Evolutionary conservation across 2,797 vertebrate species (phyloP), one percentile per base, ranked within the genome.

Genomic region (Odontamblyopus rebecca): DNA sequence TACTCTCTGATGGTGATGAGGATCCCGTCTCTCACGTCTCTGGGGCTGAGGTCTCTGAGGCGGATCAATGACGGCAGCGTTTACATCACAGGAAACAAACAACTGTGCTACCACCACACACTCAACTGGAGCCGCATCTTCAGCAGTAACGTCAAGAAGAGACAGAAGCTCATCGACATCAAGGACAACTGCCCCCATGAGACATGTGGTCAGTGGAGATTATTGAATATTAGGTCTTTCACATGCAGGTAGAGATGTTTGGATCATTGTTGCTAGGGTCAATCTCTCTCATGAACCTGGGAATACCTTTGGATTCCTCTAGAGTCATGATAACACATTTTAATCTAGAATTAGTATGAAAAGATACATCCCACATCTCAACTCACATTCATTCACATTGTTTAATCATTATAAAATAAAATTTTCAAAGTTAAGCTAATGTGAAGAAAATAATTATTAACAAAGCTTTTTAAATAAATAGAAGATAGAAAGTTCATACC

Each of bases 1-100:
- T 97, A 96, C 90, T 93, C 97, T 0, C 86, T 99, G 60, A 57
- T 97, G 86, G 95, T 99, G 84, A 95, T 97, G 94, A 96, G 85
- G 91, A 95, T 94, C 71, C 78, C 91, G 38, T 95, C 94, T 1
- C 73, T 99, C 82, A 97, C 94, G 0, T 96, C 96, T 0, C 88
- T 99, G 85, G 96, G 96, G 26, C 91, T 99, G 66, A 93, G 92
- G 11, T 98, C 97, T 0, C 92, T 99, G 79, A 92, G 76, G 53
- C 95, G 90, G 76, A 96, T 99, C 57, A 96, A 95, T 12, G 93
- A 95, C 0, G 97, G 97, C 5, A 82, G 86, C 0, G 87, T 98
- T 57, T 99, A 97, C 90, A 95, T 99, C 84, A 94, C 93, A 0
- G 93, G 93, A 75, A 99, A 98, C 88, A 87, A 80, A n/a, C 92